Percentiles rank a stretch among this genome's conserved stretches.
phyloP scores from a whole-genome alignment of 2,797 vertebrate genomes.

The Notolepis coatsorum region DNA sequence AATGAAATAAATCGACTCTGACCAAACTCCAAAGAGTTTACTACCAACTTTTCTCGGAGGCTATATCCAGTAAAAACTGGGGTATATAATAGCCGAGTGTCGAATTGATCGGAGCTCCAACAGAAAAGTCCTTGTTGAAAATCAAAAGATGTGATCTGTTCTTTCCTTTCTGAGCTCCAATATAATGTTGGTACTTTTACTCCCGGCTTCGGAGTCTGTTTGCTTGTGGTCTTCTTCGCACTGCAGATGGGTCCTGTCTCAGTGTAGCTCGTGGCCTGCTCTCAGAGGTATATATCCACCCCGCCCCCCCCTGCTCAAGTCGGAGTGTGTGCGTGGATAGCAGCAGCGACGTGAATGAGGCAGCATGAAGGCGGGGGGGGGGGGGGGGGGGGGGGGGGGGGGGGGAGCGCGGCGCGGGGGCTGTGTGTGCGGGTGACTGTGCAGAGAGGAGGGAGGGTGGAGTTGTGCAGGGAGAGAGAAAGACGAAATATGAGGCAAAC shows the following conservation, averaged over 20 bases:
- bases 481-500: slow-evolving; percentile 68
- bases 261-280: slow-evolving; percentile 81
- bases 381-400: slow-evolving; percentile 55
- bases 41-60: slow-evolving; percentile 83
- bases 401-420: slow-evolving; percentile 35
- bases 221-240: slow-evolving; percentile 83
- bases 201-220: slow-evolving; percentile 89
- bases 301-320: slow-evolving; percentile 75
- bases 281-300: slow-evolving; percentile 76
- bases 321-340: slow-evolving; percentile 82
- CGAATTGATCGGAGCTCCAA: slow-evolving; percentile 76
- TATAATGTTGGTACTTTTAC: slow-evolving; percentile 86
- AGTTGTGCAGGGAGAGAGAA: slow-evolving; percentile 32
- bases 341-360: slow-evolving; percentile 82
- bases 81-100: slow-evolving; percentile 54
- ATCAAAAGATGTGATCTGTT: slow-evolving; percentile 53
- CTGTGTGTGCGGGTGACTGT: slow-evolving; percentile 14
- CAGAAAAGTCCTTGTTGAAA: slow-evolving; percentile 62
- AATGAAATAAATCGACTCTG: slow-evolving; percentile 80
- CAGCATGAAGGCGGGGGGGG: slow-evolving; percentile 70
- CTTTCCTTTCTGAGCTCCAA: slow-evolving; percentile 72
- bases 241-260: slow-evolving; percentile 83
- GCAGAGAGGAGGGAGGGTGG: slow-evolving; percentile 50
- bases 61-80: slow-evolving; percentile 75
- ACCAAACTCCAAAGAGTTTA: slow-evolving; percentile 91